Evolutionary conservation across 2,797 vertebrate genomes (phyloP), one percentile per base, ranked within the genome.

Genomic region (Malurus leucopterus): DNA sequence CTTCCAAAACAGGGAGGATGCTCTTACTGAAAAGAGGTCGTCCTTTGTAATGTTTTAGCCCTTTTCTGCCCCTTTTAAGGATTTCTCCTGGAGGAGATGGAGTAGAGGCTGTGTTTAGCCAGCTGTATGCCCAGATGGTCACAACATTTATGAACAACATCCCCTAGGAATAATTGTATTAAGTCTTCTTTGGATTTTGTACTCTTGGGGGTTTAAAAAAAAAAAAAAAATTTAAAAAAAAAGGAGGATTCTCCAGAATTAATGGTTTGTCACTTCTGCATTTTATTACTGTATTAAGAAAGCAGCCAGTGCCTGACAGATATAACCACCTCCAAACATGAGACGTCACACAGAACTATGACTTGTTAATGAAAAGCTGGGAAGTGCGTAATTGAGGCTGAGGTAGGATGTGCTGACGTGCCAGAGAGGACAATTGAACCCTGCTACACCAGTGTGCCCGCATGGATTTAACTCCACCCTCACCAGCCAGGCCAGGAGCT

Each of bases 51-150:
- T 88, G 90, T 91, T 93, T 94, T 89, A 94, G 92, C 94, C 93
- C 93, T 95, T 95, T 91, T 94, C 89, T 94, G 86, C 85, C 92
- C 89, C 94, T 89, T 92, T 81, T 89, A 91, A 86, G 76, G 88
- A 94, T 95, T 88, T 85, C 76, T 96, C 91, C 89, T 91, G 85
- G 76, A 93, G 84, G 91, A 96, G 83, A 93, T 79, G 86, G 79
- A 93, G 87, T 71, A 86, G 77, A 86, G 85, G 84, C 87, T 95
- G 49, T 71, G 73, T 93, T 94, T 94, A 93, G 83, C 89, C 93
- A 95, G 93, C 93, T 95, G 88, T 93, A 91, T 90, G 96, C 95
- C 96, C 96, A 97, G 96, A 97, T 96, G 96, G 95, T 94, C 90
- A 49, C 72, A 90, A 87, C 68, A 84, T 58, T 72, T 89, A 91